Conservation (phyloP, 2,113 vertebrate species). For the Pao palembangensis region DNA sequence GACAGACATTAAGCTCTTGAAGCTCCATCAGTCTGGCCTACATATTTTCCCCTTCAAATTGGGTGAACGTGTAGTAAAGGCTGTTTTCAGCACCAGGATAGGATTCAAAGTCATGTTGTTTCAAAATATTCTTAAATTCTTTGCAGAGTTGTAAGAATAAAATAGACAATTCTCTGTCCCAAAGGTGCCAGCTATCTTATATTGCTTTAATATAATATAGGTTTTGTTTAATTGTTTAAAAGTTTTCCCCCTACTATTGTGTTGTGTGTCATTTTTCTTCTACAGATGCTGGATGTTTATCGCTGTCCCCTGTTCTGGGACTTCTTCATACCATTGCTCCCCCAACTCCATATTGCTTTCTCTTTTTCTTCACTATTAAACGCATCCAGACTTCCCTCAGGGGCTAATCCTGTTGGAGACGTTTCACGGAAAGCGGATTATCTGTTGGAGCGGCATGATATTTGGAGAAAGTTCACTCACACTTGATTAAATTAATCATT, state of each 20-base stretch:
- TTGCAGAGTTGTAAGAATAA: too few species aligned
- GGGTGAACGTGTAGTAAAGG: too few species aligned
- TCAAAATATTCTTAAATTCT: too few species aligned
- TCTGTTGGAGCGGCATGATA: conserved; percentile 62
- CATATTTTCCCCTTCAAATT: too few species aligned
- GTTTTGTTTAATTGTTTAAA: neutral
- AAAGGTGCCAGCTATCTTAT: too few species aligned
- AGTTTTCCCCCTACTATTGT: conserved; percentile 1
- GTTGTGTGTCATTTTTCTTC: neutral
- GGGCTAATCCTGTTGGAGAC: conserved; percentile 74
- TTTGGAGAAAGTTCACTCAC: conserved; percentile 73
- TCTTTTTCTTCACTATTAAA: conserved; percentile 40
- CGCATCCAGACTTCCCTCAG: conserved; percentile 59
- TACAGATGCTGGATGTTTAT: neutral
- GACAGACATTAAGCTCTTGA: too few species aligned
- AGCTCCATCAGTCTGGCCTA: too few species aligned
- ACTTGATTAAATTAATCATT: conserved; percentile 77
- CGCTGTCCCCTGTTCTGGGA: neutral
- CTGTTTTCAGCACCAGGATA: too few species aligned
- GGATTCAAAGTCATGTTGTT: too few species aligned
- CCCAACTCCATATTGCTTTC: neutral
- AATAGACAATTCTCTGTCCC: too few species aligned
- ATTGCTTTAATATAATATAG: too few species aligned
- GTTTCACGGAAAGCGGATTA: conserved; percentile 76
- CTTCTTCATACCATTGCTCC: neutral